Percentiles rank a stretch among this genome's conserved stretches.
phyloP scores from a whole-genome alignment of 1,140 invertebrate species.

The Eurytemora carolleeae region DNA sequence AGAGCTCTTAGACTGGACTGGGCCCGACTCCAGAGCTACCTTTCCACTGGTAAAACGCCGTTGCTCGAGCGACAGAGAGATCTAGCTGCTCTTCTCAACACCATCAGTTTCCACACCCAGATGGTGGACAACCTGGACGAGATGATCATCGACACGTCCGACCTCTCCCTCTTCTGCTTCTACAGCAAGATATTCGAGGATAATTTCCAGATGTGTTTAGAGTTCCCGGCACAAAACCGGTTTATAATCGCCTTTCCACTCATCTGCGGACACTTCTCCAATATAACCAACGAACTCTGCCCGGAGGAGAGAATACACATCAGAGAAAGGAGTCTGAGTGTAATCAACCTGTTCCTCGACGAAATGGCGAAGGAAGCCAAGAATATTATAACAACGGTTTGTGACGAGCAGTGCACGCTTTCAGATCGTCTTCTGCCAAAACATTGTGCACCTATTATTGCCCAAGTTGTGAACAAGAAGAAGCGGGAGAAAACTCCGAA shows the following conservation, averaged over 20 bases:
- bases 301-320: constrained; percentile 86
- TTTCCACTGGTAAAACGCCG: constrained; percentile 59
- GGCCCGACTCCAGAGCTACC: constrained; percentile 88
- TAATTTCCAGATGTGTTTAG: constrained; percentile 94
- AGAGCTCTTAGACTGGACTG: constrained; percentile 83
- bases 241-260: constrained; percentile 94
- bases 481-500: constrained; percentile 62
- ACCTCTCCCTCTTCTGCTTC: constrained; percentile 90
- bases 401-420: constrained; percentile 86
- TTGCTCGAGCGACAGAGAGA: constrained; percentile 62
- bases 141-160: constrained; percentile 83
- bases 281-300: constrained; percentile 90
- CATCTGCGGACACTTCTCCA: constrained; percentile 93
- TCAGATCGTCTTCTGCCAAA: constrained; percentile 83
- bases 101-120: constrained; percentile 87
- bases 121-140: constrained; percentile 98
- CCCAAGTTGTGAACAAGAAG: constrained; percentile 62
- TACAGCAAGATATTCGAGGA: constrained; percentile 93
- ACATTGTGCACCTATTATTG: constrained; percentile 72
- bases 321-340: constrained; percentile 76
- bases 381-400: constrained; percentile 94
- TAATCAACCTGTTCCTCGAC: constrained; percentile 91
- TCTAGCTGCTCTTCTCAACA: constrained; percentile 77
- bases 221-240: constrained; percentile 91
- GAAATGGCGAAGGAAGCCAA: constrained; percentile 98